phyloP scores from a whole-genome alignment of 2,797 vertebrate species.

The Amniataba percoides region DNA sequence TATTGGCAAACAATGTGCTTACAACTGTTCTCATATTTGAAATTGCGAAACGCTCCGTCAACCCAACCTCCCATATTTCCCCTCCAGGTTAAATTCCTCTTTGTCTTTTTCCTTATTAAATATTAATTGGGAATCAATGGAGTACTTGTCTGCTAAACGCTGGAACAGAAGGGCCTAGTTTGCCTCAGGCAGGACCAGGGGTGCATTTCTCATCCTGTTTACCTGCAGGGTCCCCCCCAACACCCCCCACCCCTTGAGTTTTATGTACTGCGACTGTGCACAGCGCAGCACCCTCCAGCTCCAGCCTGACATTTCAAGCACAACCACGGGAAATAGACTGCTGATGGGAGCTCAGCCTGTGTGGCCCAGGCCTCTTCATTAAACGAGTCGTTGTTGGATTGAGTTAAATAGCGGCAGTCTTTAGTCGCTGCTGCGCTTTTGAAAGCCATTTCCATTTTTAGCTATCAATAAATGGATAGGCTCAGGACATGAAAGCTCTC shows the following conservation, averaged over 20 bases:
- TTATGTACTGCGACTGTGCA: slow-evolving; percentile 72
- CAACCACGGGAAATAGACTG: slow-evolving; percentile 64
- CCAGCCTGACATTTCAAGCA: slow-evolving; percentile 76
- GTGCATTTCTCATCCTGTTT: slow-evolving; percentile 77
- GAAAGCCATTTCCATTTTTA: slow-evolving; percentile 80
- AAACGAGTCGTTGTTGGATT: slow-evolving; percentile 71
- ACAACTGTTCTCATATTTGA: slow-evolving; percentile 36
- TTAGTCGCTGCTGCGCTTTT: slow-evolving; percentile 66
- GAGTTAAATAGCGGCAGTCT: slow-evolving; percentile 73
- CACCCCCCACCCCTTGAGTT: slow-evolving; percentile 40
- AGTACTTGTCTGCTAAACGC: slow-evolving; percentile 86
- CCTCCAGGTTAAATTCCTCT: slow-evolving; percentile 62
- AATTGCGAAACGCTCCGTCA: slow-evolving; percentile 42
- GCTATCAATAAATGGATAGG: slow-evolving; percentile 73
- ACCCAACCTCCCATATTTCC: slow-evolving; percentile 42
- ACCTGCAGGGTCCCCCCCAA: slow-evolving; percentile 68
- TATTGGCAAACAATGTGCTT: slow-evolving; percentile 32
- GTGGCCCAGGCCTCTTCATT: slow-evolving; percentile 72
- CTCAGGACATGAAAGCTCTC: slow-evolving; percentile 61
- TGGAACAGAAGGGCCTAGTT: slow-evolving; percentile 81
- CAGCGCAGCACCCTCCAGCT: slow-evolving; percentile 70
- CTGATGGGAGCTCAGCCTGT: slow-evolving; percentile 71
- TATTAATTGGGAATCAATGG: slow-evolving; percentile 87
- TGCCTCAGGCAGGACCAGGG: slow-evolving; percentile 78
- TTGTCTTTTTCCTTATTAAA: slow-evolving; percentile 81